Conservation (phyloP, 2,113 vertebrate species). For the Platysteira castanea region DNA sequence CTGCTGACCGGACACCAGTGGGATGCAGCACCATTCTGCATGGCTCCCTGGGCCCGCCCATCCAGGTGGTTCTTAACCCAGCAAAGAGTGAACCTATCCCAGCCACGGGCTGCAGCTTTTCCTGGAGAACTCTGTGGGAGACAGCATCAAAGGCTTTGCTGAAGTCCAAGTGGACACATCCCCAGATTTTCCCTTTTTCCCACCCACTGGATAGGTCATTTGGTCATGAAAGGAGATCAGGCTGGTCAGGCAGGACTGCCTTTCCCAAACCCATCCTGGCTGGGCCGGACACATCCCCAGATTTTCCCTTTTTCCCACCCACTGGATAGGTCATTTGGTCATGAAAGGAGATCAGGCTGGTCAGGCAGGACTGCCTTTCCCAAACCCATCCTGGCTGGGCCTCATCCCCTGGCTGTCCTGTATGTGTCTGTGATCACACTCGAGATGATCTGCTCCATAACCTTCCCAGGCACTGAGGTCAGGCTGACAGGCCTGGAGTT, state of each 20-base stretch:
- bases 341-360: neutral
- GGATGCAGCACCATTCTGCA: neutral
- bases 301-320: neutral
- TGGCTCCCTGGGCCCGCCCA: accelerated
- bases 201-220: no score
- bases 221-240: neutral
- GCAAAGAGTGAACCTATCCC: no score
- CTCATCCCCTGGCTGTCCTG: neutral
- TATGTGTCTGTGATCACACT: neutral
- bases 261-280: neutral
- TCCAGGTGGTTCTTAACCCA: neutral
- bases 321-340: no score
- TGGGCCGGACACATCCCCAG: neutral
- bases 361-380: neutral
- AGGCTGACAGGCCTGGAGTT: neutral
- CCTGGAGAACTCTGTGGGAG: neutral
- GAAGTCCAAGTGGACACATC: neutral
- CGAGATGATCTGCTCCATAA: neutral
- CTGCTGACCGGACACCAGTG: neutral
- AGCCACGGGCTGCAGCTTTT: neutral
- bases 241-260: neutral
- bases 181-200: neutral
- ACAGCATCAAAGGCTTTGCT: neutral
- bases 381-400: neutral
- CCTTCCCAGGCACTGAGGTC: neutral